Conservation (phyloP, 2,113 vertebrate species). For the Lophochroa leadbeateri region DNA sequence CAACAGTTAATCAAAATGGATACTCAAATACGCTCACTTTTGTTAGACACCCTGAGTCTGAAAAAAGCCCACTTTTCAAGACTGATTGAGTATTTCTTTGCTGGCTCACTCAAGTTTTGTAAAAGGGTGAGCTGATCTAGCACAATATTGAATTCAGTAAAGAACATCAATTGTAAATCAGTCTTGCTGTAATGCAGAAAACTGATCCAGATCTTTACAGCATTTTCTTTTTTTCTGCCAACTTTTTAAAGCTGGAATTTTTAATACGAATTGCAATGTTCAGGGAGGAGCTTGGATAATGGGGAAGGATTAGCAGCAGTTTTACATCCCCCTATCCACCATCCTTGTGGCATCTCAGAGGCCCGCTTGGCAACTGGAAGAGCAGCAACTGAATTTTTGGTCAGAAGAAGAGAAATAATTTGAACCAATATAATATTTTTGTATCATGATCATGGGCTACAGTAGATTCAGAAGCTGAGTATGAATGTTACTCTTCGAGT, state of each 20-base stretch:
- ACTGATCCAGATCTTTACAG: background rate
- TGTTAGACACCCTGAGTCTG: background rate
- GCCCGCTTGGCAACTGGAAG: background rate
- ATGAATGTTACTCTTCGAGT: background rate
- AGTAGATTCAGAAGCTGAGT: background rate
- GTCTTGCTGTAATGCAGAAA: background rate
- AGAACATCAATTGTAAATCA: background rate
- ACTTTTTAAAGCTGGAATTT: background rate
- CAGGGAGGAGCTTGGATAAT: background rate
- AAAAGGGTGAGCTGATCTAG: background rate
- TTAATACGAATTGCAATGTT: background rate
- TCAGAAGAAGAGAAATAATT: background rate
- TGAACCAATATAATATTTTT: background rate
- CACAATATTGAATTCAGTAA: background rate
- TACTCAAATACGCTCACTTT: background rate
- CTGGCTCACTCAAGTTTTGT: background rate
- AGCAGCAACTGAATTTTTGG: background rate
- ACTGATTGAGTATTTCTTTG: background rate
- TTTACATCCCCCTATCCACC: background rate
- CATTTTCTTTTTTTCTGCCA: background rate
- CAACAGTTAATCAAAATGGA: background rate
- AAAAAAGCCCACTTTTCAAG: background rate
- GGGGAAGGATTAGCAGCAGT: background rate
- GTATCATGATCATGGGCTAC: background rate
- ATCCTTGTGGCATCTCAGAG: background rate